These are phyloP conservation scores for Chromobotia macracanthus DNA, from an alignment of 2,797 vertebrate species.

Conservation along the genomic window DNA sequence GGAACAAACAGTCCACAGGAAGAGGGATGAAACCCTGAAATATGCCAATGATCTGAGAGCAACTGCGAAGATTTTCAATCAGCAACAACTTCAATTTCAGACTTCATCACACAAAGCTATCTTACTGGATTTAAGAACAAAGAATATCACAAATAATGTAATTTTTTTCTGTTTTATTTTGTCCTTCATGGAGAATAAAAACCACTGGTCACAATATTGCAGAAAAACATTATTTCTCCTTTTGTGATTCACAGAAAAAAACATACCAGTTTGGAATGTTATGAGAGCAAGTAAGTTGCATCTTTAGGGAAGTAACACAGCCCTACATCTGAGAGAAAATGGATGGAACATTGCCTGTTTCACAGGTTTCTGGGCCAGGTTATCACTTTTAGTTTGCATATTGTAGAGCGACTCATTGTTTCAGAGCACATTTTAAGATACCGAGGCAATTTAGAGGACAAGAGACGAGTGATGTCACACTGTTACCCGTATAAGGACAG, in stretches of 20 bases:
- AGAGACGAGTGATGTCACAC: constrained; percentile 30
- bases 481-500: constrained; percentile 30
- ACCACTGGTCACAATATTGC: not conserved
- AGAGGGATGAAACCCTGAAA: constrained; percentile 49
- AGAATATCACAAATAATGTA: not conserved
- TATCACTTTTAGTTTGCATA: constrained; percentile 35
- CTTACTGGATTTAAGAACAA: not conserved
- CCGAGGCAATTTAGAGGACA: constrained; percentile 4
- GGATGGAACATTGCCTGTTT: not conserved
- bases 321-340: not conserved
- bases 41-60: not conserved
- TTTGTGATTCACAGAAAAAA: not conserved
- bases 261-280: not conserved
- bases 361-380: constrained; percentile 9
- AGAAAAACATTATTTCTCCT: not conserved
- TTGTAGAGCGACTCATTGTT: constrained; percentile 40
- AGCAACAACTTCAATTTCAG: not conserved
- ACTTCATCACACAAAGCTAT: no score
- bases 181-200: not conserved
- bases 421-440: constrained; percentile 31
- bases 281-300: not conserved
- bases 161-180: no score
- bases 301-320: no score
- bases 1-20: constrained; percentile 25
- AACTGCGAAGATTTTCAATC: not conserved